A percentile compares a stretch with the other conserved stretches of the same genome.
Conservation (phyloP, 1,140 invertebrate genomes). For the Drosophila carrolli region DNA sequence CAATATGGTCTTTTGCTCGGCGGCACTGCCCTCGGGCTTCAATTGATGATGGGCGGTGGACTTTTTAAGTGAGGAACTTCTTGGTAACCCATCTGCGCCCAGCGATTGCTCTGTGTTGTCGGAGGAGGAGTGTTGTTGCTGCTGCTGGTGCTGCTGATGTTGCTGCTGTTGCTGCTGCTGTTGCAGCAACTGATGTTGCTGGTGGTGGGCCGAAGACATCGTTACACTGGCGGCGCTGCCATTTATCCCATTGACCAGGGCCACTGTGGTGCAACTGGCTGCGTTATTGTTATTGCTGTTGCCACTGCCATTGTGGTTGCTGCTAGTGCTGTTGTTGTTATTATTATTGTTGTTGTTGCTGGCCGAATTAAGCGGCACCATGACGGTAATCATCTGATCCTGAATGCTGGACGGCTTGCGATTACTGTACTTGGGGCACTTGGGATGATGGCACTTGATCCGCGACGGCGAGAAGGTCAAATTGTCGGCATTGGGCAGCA, state of each 20-base stretch:
- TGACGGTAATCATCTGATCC: conserved; percentile 84
- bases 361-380: conserved; percentile 82
- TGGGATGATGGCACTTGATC: conserved; percentile 84
- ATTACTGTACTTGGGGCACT: conserved; percentile 82
- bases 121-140: conserved; percentile 70
- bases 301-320: conserved; percentile 23
- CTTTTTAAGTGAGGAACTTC: conserved; percentile 73
- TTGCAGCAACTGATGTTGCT: conserved; percentile 27
- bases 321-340: conserved; percentile 28
- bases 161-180: conserved; percentile 37
- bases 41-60: conserved; percentile 50
- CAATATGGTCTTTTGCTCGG: conserved; percentile 81
- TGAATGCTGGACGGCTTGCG: conserved; percentile 83
- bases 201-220: conserved; percentile 54
- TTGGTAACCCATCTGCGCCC: conserved; percentile 23
- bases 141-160: conserved; percentile 23
- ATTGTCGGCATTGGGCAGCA: conserved; percentile 83
- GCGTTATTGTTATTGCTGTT: conserved; percentile 27
- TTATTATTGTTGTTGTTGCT: conserved; percentile 64
- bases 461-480: conserved; percentile 83
- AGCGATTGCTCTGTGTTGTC: conserved; percentile 79
- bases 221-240: conserved; percentile 60
- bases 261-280: conserved; percentile 60
- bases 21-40: conserved; percentile 60
- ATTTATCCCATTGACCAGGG: conserved; percentile 70